Evolutionary conservation across 2,888 invertebrate genomes (phyloP).

Genomic region (Agonopterix subpropinquella): DNA sequence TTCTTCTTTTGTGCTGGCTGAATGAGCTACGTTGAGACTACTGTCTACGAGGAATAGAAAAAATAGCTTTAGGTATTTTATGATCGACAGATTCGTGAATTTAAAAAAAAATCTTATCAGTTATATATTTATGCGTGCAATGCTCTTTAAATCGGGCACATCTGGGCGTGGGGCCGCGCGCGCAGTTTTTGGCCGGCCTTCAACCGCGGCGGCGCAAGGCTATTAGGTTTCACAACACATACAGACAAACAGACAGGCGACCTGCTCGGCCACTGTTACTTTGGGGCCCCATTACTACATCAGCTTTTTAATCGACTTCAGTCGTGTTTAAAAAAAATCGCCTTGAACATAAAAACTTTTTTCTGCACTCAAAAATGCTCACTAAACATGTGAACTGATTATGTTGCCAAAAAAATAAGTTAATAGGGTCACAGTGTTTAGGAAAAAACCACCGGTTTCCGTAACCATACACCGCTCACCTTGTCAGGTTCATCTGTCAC

Average conservation of each 20-base stretch:
- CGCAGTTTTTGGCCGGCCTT: constrained; percentile 59
- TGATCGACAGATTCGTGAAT: background rate
- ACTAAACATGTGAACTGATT: constrained; percentile 52
- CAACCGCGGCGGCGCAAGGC: constrained; percentile 58
- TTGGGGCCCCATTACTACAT: constrained; percentile 21
- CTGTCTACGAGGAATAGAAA: background rate
- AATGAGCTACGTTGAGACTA: background rate
- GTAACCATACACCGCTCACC: constrained; percentile 70
- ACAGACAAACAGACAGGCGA: constrained; percentile 41
- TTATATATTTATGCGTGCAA: constrained; percentile 42
- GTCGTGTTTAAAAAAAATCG: background rate
- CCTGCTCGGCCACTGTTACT: constrained; percentile 33
- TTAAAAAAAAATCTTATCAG: constrained; percentile 30
- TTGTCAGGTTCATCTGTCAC: constrained; percentile 58
- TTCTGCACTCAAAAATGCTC: background rate
- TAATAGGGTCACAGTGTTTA: constrained; percentile 59
- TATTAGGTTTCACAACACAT: constrained; percentile 57
- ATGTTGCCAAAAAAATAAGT: constrained; percentile 41
- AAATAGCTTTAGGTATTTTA: constrained; percentile 1
- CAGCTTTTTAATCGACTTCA: constrained; percentile 10
- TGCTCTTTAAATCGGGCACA: constrained; percentile 40
- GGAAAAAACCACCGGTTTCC: constrained; percentile 62
- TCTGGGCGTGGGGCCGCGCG: constrained; percentile 37
- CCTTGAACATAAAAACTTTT: background rate
- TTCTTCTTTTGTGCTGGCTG: constrained; percentile 23